phyloP scores from a whole-genome alignment of 2,113 vertebrate genomes.

The Myrmophylax atrothorax region DNA sequence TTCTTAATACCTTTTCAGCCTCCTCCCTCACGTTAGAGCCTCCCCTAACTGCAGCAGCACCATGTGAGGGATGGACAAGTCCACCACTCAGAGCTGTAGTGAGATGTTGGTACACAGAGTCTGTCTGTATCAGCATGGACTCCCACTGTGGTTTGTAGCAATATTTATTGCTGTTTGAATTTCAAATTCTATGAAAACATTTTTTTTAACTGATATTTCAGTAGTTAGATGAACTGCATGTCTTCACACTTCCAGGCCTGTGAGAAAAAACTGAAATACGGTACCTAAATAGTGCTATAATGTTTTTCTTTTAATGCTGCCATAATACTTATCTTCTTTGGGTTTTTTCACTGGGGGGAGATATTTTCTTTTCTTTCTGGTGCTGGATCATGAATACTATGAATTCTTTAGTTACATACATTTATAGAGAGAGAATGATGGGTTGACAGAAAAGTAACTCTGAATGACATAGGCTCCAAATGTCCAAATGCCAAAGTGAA shows the following conservation, averaged over 20 bases:
- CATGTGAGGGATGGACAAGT: rapidly evolving
- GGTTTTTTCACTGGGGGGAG: rapidly evolving
- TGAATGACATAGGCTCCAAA: not conserved
- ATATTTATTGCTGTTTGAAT: not conserved
- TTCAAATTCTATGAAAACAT: not conserved
- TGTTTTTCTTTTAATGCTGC: not conserved
- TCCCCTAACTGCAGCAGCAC: not conserved
- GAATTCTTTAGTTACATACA: not conserved
- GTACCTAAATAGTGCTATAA: not conserved
- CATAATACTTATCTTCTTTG: not conserved
- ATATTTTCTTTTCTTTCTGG: not conserved
- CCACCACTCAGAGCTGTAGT: not conserved
- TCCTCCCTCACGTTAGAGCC: rapidly evolving
- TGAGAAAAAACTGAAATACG: not conserved
- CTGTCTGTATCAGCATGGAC: rapidly evolving
- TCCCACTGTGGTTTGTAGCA: not conserved
- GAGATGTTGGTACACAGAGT: rapidly evolving
- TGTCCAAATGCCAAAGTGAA: not conserved
- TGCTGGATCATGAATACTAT: not conserved
- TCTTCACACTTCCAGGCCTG: not conserved
- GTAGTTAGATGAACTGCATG: not conserved
- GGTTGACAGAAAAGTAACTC: not conserved
- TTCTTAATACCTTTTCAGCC: not conserved
- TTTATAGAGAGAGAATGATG: not conserved
- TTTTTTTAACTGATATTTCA: not conserved